Conservation (phyloP, 2,888 invertebrate genomes). For the Perizoma flavofasciatum region DNA sequence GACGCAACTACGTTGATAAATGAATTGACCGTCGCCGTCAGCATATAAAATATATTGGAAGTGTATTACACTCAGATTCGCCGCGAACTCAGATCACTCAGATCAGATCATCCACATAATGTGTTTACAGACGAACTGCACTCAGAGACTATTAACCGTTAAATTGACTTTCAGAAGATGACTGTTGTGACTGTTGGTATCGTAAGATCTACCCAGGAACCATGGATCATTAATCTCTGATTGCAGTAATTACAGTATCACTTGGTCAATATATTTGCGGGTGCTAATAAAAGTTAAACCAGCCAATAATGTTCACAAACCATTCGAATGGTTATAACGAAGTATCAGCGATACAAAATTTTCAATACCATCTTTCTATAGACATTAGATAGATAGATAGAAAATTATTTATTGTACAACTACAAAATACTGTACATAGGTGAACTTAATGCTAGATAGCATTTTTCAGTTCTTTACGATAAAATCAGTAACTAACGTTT, state of each 20-base stretch:
- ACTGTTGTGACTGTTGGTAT: slow-evolving; percentile 5
- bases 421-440: no score
- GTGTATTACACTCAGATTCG: neutral
- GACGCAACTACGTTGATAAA: neutral
- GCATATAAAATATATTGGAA: neutral
- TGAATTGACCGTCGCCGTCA: neutral
- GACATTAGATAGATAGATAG: no score
- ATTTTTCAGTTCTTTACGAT: no score
- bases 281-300: neutral
- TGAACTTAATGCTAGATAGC: no score
- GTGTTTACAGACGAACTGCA: slow-evolving; percentile 8
- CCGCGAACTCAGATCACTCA: neutral
- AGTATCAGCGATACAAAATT: neutral
- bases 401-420: no score
- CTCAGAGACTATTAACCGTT: slow-evolving; percentile 1
- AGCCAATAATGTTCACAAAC: neutral
- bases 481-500: no score
- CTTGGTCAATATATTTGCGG: slow-evolving; percentile 7
- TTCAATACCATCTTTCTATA: no score
- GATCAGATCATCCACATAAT: neutral
- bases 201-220: slow-evolving; percentile 5
- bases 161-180: slow-evolving; percentile 12
- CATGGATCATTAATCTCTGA: slow-evolving; percentile 17
- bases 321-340: neutral
- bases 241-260: slow-evolving; percentile 2